These are phyloP conservation scores for Syngnathoides biaculeatus DNA, from an alignment of 2,113 vertebrate species.

Conservation along the genomic window DNA sequence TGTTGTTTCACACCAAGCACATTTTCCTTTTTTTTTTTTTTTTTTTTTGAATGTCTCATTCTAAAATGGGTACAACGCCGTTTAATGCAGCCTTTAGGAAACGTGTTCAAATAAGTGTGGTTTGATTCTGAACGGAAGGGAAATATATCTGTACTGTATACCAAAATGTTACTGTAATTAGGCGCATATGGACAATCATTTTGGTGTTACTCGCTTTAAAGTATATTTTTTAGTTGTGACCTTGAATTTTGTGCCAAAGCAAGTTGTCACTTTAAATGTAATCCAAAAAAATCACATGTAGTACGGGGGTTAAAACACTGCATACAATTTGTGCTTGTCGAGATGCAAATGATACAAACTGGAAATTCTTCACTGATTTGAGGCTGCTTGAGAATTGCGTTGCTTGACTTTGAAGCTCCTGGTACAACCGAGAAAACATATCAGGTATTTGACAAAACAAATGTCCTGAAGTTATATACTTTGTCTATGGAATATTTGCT, in stretches of 20 bases:
- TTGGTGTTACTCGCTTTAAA: not conserved
- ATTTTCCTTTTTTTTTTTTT: too few relatives aligned
- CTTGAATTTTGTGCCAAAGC: not conserved
- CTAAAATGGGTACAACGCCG: too few relatives aligned
- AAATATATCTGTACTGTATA: not conserved
- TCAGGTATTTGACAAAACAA: not conserved
- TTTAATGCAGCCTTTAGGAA: too few relatives aligned
- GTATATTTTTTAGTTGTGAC: not conserved
- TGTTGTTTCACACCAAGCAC: not conserved
- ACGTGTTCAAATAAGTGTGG: too few relatives aligned
- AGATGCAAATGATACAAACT: not conserved
- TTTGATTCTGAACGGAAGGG: not conserved
- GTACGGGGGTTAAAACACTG: not conserved
- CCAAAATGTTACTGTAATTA: not conserved
- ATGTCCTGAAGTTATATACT: not conserved
- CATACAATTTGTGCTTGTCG: not conserved
- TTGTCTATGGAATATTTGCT: not conserved
- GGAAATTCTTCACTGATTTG: not conserved
- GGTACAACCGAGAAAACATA: not conserved
- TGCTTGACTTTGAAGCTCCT: not conserved
- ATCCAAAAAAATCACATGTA: not conserved
- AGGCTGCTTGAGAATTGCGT: constrained; percentile 8
- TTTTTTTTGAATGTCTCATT: too few relatives aligned
- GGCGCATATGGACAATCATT: not conserved
- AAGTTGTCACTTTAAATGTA: not conserved